phyloP scores from a whole-genome alignment of 2,888 invertebrate species.

The Dicycla oo region DNA sequence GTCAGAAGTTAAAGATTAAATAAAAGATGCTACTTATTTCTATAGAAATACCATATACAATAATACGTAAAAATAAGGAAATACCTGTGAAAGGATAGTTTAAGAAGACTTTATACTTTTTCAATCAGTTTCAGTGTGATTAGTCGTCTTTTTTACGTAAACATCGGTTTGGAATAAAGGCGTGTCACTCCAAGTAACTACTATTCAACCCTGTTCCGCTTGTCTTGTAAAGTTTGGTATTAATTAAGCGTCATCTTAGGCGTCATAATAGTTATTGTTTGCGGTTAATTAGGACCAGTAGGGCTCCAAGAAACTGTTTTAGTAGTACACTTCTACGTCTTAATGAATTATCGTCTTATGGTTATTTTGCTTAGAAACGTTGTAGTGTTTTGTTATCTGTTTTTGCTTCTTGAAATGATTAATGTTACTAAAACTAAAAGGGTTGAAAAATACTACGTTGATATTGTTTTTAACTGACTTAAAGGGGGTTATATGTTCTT shows the following conservation, averaged over 20 bases:
- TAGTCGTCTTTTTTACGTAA: neutral
- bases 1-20: too few relatives aligned
- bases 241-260: conserved; percentile 48
- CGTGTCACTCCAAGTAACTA: conserved; percentile 24
- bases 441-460: too few relatives aligned
- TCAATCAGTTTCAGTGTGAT: neutral
- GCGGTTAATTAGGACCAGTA: conserved; percentile 48
- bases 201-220: conserved; percentile 13
- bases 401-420: too few relatives aligned
- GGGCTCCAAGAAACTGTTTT: neutral
- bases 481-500: too few relatives aligned
- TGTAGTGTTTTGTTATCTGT: too few relatives aligned
- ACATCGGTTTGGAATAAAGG: conserved; percentile 3
- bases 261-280: conserved; percentile 58
- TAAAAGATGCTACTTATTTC: neutral
- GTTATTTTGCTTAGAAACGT: too few relatives aligned
- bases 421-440: too few relatives aligned
- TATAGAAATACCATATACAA: too few relatives aligned
- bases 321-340: too few relatives aligned
- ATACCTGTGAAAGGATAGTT: neutral
- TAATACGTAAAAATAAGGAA: too few relatives aligned
- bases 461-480: too few relatives aligned
- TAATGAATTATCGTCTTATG: too few relatives aligned
- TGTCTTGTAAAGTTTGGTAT: conserved; percentile 27
- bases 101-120: neutral